Evolutionary conservation across 2,888 invertebrate species (phyloP).

Genomic region (Sylvicola fuscatus): DNA sequence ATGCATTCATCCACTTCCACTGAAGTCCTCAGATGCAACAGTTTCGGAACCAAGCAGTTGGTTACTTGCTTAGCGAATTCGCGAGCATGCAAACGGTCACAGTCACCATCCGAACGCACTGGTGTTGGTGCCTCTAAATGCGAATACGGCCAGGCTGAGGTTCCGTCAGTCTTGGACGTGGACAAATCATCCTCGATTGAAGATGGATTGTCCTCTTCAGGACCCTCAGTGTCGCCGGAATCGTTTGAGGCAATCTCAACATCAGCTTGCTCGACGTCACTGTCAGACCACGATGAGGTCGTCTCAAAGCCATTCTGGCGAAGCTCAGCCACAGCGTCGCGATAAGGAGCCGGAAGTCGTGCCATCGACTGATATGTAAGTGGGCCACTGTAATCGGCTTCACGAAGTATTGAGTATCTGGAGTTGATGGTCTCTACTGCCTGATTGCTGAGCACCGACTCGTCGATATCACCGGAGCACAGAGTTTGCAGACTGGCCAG

Average conservation of each 20-base stretch:
- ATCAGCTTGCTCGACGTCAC: slow-evolving; percentile 47
- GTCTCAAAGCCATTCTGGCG: slow-evolving; percentile 42
- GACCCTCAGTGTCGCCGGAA: slow-evolving; percentile 46
- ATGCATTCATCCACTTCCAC: slow-evolving; percentile 79
- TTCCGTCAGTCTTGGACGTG: slow-evolving; percentile 20
- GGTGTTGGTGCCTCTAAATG: slow-evolving; percentile 24
- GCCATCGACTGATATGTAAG: slow-evolving; percentile 70
- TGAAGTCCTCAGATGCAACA: slow-evolving; percentile 54
- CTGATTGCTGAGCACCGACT: slow-evolving; percentile 28
- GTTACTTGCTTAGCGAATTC: slow-evolving; percentile 62
- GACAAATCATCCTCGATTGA: slow-evolving; percentile 24
- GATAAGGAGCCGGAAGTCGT: slow-evolving; percentile 60
- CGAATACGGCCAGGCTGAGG: slow-evolving; percentile 21
- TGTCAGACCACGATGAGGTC: slow-evolving; percentile 28
- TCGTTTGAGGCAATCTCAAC: slow-evolving; percentile 54
- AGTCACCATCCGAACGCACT: slow-evolving; percentile 42
- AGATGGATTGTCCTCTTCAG: slow-evolving; percentile 37
- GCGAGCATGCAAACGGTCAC: slow-evolving; percentile 69
- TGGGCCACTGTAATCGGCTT: slow-evolving; percentile 66
- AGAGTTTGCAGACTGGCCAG: slow-evolving; percentile 65
- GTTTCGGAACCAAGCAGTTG: slow-evolving; percentile 51
- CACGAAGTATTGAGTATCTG: slow-evolving; percentile 44
- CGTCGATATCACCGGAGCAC: slow-evolving; percentile 52
- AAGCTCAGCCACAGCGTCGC: slow-evolving; percentile 48
- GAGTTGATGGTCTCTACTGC: slow-evolving; percentile 38